Evolutionary conservation across 2,113 vertebrate species (phyloP).

Genomic region (Oplegnathus fasciatus): DNA sequence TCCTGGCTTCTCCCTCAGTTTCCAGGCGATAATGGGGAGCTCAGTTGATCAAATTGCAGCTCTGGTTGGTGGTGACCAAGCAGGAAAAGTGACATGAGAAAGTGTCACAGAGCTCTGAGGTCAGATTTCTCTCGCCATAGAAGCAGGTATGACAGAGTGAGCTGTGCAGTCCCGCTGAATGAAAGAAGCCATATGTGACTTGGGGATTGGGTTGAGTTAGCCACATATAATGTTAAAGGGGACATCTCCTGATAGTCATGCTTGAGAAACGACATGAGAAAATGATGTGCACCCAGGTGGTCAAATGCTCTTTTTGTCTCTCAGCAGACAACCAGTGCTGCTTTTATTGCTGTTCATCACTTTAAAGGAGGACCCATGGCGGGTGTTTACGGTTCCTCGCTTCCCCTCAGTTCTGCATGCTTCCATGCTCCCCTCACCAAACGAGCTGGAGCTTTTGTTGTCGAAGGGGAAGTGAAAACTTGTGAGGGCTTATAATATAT

Average conservation of each 20-base stretch:
- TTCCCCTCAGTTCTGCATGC: conserved; percentile 69
- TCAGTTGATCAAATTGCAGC: conserved; percentile 53
- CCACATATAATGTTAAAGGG: conserved; percentile 59
- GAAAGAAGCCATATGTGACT: conserved; percentile 27
- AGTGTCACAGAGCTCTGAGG: conserved; percentile 49
- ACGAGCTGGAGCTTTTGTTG: conserved; percentile 64
- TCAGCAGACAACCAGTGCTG: conserved; percentile 73
- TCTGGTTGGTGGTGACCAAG: conserved; percentile 28
- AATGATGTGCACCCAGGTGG: conserved; percentile 78
- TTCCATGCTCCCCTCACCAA: conserved; percentile 65
- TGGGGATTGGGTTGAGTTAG: conserved; percentile 58
- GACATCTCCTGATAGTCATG: conserved; percentile 74
- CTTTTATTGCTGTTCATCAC: conserved; percentile 81
- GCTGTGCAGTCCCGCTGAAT: conserved; percentile 2
- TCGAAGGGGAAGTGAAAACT: conserved; percentile 58
- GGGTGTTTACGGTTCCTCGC: conserved; percentile 84
- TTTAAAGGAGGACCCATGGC: conserved; percentile 81
- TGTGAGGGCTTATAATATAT: conserved; percentile 60
- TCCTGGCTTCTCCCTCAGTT: conserved; percentile 31
- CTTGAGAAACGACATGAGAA: conserved; percentile 75
- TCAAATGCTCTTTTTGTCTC: conserved; percentile 82
- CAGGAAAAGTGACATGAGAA: conserved; percentile 50
- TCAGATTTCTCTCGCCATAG: conserved; percentile 21
- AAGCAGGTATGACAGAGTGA: conserved; percentile 8
- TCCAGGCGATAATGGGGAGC: conserved; percentile 40